Evolutionary conservation across 2,113 vertebrate species (phyloP), one percentile per base, ranked within the genome.

Genomic region (Pseudopipra pipra): DNA sequence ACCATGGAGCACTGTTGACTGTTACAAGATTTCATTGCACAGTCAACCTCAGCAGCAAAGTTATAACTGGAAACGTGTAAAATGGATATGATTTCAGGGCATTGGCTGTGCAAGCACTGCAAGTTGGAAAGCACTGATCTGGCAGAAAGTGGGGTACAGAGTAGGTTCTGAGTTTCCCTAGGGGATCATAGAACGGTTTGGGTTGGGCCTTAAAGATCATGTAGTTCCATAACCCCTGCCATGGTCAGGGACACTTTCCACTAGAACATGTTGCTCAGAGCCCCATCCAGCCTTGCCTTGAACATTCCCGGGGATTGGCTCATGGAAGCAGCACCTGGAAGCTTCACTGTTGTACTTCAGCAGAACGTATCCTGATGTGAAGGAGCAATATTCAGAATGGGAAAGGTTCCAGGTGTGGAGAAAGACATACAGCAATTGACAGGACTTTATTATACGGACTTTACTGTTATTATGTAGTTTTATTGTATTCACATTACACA

Each of bases 21-120:
- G 1, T 43, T 13, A 46, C 1, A 43, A 41, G 46, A 62, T 46
- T 46, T 43, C 47, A 14, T 9, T 12, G 28, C 51, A 52, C 11
- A 13, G 6, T 13, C 27, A 24, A 54, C 15, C 8, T 27, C 39
- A 27, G 6, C 35, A 28, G 39, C 23, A 11, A 51, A 78, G 23
- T 61, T 82, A 44, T 51, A 51, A 19, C 24, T 6, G 24, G 41
- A 52, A 52, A n/a, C 22, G 8, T 1, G 20, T 31, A 14, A 39
- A 76, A 61, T 7, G 1, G 0, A 7, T 30, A 1, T 14, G 27
- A 28, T 63, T 59, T 51, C 47, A 37, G 25, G 22, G 31, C 35
- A 12, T 0, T 22, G 56, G 15, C 46, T 0, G 0, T 8, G 44
- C 28, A 22, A 54, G 6, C 46, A 1, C 8, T 20, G 11, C 24